A percentile compares a stretch with the other conserved stretches of the same genome.
These are phyloP conservation scores for Catonia carolina DNA, from an alignment of 2,888 invertebrate species.

Conservation along the genomic window DNA sequence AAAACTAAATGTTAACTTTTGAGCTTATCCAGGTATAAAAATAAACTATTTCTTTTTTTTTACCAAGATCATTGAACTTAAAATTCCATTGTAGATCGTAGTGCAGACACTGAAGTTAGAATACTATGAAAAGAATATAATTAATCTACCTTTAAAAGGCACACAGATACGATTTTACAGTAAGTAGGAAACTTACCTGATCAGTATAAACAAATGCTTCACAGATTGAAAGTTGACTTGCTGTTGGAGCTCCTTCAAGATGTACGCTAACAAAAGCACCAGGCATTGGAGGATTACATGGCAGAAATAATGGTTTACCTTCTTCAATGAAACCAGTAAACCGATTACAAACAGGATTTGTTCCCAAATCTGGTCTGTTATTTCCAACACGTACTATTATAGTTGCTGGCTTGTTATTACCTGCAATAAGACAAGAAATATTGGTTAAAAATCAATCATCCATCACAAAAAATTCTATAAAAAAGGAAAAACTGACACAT, in stretches of 20 bases:
- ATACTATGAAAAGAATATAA: too few relatives aligned
- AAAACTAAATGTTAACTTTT: too few relatives aligned
- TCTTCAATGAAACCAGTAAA: conserved; percentile 81
- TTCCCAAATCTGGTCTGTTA: conserved; percentile 84
- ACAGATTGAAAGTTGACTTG: conserved; percentile 78
- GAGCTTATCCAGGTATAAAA: too few relatives aligned
- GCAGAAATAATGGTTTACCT: conserved; percentile 83
- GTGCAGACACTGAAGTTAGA: too few relatives aligned
- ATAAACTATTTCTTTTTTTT: too few relatives aligned
- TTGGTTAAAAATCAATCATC: too few relatives aligned
- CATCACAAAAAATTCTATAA: too few relatives aligned
- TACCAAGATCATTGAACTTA: too few relatives aligned
- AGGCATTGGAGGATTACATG: conserved; percentile 92
- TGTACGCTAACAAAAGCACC: conserved; percentile 92
- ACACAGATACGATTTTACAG: too few relatives aligned
- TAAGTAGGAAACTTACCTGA: conserved; percentile 54
- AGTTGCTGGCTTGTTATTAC: conserved; percentile 69
- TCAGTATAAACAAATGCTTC: conserved; percentile 93
- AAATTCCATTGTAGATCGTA: too few relatives aligned
- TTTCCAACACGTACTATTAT: conserved; percentile 87
- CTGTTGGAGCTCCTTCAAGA: conserved; percentile 60
- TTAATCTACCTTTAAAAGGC: too few relatives aligned
- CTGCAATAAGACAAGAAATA: conserved; percentile 44
- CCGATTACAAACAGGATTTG: conserved; percentile 86
- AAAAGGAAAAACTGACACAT: too few relatives aligned